Base-by-base conservation (phyloP, 2,113 vertebrate species). In the Haplochromis burtoni region DNA sequence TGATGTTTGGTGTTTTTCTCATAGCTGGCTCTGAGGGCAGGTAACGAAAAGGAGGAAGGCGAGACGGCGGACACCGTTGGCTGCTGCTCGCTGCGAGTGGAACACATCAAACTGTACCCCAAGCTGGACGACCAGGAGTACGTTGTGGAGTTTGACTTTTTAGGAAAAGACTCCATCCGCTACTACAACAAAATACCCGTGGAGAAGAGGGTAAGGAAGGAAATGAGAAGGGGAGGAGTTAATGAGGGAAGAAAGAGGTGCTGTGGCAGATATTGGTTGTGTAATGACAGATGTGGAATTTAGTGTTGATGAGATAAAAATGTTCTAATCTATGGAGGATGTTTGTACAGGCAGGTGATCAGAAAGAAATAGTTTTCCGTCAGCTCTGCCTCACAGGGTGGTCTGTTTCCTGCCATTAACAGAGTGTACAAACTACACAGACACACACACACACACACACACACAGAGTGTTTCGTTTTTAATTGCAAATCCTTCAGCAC, bases 101-200 rank as follows among this genome's bases (percentile, higher is more conserved):
- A 99, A 90, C 98, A 99, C 89, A 98, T 99, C 92, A 98, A 97
- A 81, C 96, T 99, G 68, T 97, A 98, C 88, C 95, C 97, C 33
- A 98, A 98, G 81, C 19, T 98, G 94, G 98, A 99, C 3, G 98
- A 98, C 29, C 98, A 98, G 95, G 98, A 99, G 94, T 99, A 97
- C 1, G 97, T 99, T 94, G 98, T 99, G 82, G 98, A 99, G 95
- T 98, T 99, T 10, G 98, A 99, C 93, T 99, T 99, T 96, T 96
- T 97, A 21, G 98, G 98, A 73, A 99, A 99, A 91, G 98, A 99
- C 88, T 99, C 98, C 88, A 99, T 99, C 93, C 97, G 98, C 95
- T 99, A 99, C 95, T 99, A 99, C 96, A 99, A 99, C 96, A 99
- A 98, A 91, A 98, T 99, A 84, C 98, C 98, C 3, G 98, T 99